Base-by-base conservation (phyloP, 2,797 vertebrate genomes). In the Pipistrellus pygmaeus region DNA sequence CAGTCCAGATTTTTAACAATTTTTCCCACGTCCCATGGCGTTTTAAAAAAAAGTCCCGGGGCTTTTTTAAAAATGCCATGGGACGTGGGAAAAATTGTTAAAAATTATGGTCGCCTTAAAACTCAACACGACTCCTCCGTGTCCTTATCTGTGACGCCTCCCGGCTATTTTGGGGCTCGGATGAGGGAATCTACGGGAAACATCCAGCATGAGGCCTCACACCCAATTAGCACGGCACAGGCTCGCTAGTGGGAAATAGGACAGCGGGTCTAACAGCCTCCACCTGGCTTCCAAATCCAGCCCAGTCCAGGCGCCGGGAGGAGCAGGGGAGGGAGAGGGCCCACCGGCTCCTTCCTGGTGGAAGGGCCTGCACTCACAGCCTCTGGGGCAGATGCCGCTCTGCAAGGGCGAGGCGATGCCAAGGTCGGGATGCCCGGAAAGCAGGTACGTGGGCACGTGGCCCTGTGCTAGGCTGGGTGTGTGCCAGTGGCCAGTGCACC, bases 121-220 rank as follows among this genome's bases (percentile, higher is more conserved):
- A 64, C 14, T 53, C 72, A 80, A 20, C 46, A 32, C 11, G 57
- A n/a, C 76, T 86, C 46, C 76, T 86, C 46, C 5, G 32, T 80
- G 80, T 91, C 69, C 86, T 71, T 62, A 81, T 57, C 76, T 76
- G 25, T 81, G 41, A 75, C 30, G n/a, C 57, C 73, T 13, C 25
- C 1, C 13, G 14, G 62, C 38, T 62, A 23, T 51, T 88, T 83
- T 75, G 2, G 30, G 75, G 23, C 25, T 83, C 87, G 55, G n/a
- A 14, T 27, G 57, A 85, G 66, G 80, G 73, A 60, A 66, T 25
- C 55, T 9, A 53, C 4, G 27, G 27, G 57, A 76, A 89, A 69
- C 10, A 69, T 27, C 10, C 51, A 83, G 64, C 53, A 18, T 13
- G 44, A 10, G 72, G 44, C 21, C 62, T 71, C 38, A 14, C 5